Conservation (phyloP, 2,797 vertebrate genomes). For the Scolopax rusticola region DNA sequence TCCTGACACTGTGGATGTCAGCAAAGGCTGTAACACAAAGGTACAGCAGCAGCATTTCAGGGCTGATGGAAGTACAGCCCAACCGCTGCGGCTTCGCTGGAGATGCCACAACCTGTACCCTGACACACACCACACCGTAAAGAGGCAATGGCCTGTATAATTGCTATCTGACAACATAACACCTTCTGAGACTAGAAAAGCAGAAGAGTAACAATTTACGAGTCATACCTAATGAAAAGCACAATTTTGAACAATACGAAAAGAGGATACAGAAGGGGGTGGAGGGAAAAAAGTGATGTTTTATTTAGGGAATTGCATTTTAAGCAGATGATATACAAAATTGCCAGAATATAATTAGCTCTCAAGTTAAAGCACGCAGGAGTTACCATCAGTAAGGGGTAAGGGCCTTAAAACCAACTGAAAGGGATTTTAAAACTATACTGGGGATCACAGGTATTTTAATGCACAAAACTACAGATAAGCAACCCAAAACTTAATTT, state of each 20-base stretch:
- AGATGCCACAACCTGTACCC: background rate
- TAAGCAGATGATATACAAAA: background rate
- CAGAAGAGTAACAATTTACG: background rate
- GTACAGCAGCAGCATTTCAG: background rate
- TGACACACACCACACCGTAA: background rate
- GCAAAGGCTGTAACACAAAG: accelerated
- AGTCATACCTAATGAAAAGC: background rate
- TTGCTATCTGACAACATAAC: background rate
- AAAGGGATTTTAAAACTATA: background rate
- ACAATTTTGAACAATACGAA: background rate
- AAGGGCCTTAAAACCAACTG: background rate
- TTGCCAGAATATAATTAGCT: background rate
- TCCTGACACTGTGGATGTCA: background rate
- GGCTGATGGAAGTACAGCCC: background rate
- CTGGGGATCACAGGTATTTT: background rate
- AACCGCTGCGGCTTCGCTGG: background rate
- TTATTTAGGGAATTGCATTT: background rate
- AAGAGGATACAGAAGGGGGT: accelerated
- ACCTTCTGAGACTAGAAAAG: background rate
- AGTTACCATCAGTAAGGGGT: background rate
- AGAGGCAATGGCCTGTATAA: background rate
- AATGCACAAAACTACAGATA: background rate
- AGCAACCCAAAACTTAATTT: background rate
- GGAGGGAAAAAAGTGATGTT: background rate
- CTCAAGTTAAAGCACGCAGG: background rate